Evolutionary conservation across 2,113 vertebrate species (phyloP), one percentile per base, ranked within the genome.

Genomic region (Eulemur macaco): DNA sequence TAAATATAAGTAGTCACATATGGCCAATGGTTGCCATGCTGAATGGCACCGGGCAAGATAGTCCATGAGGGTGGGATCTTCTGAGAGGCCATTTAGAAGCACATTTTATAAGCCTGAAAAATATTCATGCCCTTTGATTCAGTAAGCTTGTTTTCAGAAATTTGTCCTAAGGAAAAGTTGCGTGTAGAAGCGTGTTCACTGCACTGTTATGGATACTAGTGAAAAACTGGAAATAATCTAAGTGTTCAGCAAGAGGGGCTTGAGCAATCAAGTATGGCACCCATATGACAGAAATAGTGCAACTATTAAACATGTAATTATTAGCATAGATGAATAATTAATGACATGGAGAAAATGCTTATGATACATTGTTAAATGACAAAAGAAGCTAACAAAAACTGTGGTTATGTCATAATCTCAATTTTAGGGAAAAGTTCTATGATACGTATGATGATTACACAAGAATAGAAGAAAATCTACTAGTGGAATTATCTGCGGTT

Each of bases 101-200:
- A 6, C 25, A 14, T 87, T 34, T 80, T 74, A 64, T 17, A 64
- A 92, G n/a, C 17, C 60, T 76, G 82, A 20, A 64, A 88, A 58
- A 86, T 83, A 56, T n/a, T 74, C 21, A 25, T 8, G 23, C 5
- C 17, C 34, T 77, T 64, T 85, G n/a, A 82, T 21, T 7, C 20
- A 52, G 69, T 68, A 39, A 80, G 21, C 82, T 86, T 63, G 6
- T 74, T 82, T 84, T 94, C 23, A 90, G 94, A 78, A 73, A 71
- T 29, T 34, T 71, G 52, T 58, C 29, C 77, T 60, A 27, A 81
- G 63, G 54, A 86, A 34, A 58, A 69, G 18, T 60, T 80, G 42
- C 77, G 12, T 77, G 47, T 58, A 52, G 63, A 91, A 96, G 93
- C 71, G 64, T 7, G 18, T 50, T 90, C 34, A 52, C 7, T 25